These are phyloP conservation scores for Lagodon rhomboides DNA, from an alignment of 2,797 vertebrate genomes.

Conservation along the genomic window DNA sequence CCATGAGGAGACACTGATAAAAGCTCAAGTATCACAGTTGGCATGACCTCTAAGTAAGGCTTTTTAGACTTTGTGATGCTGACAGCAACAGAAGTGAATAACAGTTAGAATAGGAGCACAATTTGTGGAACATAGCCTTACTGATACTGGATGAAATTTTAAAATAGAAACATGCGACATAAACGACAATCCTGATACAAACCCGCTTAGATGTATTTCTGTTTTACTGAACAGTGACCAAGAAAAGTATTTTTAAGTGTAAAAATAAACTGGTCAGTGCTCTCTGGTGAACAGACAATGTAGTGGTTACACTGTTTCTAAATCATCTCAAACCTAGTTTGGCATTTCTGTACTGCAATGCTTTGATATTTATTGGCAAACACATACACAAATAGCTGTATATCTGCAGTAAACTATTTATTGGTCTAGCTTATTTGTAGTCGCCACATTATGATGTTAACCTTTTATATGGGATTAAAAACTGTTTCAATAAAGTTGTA, in stretches of 20 bases:
- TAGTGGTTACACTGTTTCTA: too few relatives aligned
- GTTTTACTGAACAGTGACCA: neutral
- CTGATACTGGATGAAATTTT: neutral
- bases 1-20: neutral
- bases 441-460: too few relatives aligned
- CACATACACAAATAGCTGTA: too few relatives aligned
- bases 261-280: neutral
- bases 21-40: slow-evolving; percentile 18
- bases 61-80: slow-evolving; percentile 20
- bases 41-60: neutral
- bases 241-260: neutral
- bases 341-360: too few relatives aligned
- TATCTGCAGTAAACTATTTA: too few relatives aligned
- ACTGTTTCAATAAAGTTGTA: too few relatives aligned
- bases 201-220: neutral
- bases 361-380: too few relatives aligned
- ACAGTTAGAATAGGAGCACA: slow-evolving; percentile 8
- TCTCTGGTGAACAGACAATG: neutral
- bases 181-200: neutral
- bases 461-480: too few relatives aligned
- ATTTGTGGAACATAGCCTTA: neutral
- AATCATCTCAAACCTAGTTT: too few relatives aligned
- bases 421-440: too few relatives aligned
- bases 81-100: slow-evolving; percentile 14
- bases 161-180: neutral